phyloP scores from a whole-genome alignment of 2,797 vertebrate genomes.

The Pipistrellus pygmaeus region DNA sequence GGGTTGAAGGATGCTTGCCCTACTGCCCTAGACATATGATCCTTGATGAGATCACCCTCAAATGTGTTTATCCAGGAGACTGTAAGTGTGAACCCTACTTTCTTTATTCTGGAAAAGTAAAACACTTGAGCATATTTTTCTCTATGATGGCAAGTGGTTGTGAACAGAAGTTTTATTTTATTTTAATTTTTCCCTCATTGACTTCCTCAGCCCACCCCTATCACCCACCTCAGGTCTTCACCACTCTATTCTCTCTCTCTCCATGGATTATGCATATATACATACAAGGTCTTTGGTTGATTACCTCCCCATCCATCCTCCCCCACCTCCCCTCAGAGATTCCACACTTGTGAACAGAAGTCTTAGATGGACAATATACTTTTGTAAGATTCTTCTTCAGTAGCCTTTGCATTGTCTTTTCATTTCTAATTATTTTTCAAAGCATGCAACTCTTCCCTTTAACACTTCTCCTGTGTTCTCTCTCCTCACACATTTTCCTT shows the following conservation, averaged over 20 bases:
- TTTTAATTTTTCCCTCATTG: no score
- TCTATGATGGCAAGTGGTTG: not conserved
- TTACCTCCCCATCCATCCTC: no score
- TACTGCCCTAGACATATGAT: conserved; percentile 97
- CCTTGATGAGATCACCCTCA: conserved; percentile 96
- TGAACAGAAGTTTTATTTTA: conserved; percentile 22
- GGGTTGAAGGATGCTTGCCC: conserved; percentile 98
- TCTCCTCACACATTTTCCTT: not conserved
- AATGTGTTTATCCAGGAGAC: conserved; percentile 97
- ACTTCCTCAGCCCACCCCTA: no score
- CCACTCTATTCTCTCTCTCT: no score
- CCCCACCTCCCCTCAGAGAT: no score
- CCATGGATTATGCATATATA: no score
- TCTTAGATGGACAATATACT: not conserved
- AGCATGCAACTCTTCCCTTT: not conserved
- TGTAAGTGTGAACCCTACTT: conserved; percentile 91
- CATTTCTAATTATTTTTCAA: not conserved
- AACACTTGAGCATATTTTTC: not conserved
- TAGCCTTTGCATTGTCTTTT: not conserved
- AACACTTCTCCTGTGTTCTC: not conserved
- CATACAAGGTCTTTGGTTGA: no score
- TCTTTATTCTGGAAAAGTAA: conserved; percentile 39
- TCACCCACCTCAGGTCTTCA: no score
- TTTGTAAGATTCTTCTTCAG: not conserved
- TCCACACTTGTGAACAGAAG: not conserved